Conservation (phyloP, 2,113 vertebrate species). For the Phyllostomus discolor region DNA sequence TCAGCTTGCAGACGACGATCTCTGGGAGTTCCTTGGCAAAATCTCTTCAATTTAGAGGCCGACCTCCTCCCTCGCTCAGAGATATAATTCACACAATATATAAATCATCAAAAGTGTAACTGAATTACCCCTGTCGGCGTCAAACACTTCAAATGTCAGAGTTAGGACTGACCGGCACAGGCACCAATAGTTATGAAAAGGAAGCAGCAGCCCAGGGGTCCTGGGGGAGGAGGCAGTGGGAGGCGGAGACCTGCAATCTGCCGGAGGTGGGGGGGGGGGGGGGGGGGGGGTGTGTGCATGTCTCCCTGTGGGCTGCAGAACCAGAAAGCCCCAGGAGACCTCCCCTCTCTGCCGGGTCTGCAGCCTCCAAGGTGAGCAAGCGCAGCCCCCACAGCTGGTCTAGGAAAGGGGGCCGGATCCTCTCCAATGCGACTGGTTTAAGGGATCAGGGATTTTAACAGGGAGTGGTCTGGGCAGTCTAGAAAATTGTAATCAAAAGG, state of each 20-base stretch:
- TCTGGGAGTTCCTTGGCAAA: background rate
- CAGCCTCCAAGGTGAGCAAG: background rate
- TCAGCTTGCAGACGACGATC: background rate
- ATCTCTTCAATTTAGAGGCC: background rate
- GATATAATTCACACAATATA: background rate
- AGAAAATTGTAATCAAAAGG: background rate
- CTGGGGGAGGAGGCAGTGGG: background rate
- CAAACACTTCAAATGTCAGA: background rate
- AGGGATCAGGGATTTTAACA: background rate
- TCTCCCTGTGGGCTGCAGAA: background rate
- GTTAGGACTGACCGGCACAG: background rate
- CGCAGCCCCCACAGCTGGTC: rapidly evolving
- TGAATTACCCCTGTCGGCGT: background rate
- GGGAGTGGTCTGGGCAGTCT: background rate
- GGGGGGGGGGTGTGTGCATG: background rate
- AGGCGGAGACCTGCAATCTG: background rate
- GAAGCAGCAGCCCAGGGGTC: background rate
- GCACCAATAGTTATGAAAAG: background rate
- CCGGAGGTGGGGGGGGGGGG: too few species aligned
- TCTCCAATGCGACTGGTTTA: background rate
- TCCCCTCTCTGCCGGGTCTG: background rate
- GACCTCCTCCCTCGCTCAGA: background rate
- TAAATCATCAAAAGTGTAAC: background rate
- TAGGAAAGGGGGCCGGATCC: background rate
- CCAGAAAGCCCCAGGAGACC: too few species aligned